Conservation (phyloP, 2,797 vertebrate species). For the Crenuchus spilurus region DNA sequence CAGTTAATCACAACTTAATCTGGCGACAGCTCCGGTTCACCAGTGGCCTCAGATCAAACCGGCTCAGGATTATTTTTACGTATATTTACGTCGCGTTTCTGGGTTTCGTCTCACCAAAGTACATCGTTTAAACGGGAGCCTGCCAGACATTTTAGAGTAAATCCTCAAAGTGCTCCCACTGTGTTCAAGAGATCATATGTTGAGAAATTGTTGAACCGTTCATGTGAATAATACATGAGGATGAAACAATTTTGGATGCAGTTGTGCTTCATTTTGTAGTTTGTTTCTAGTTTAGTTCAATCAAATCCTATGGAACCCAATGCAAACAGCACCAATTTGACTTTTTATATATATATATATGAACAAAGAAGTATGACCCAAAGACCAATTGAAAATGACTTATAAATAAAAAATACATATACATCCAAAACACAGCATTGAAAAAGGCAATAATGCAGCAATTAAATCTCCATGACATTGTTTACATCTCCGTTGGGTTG, state of each 20-base stretch:
- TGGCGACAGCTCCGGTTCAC: slow-evolving; percentile 32
- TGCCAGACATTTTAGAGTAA: neutral
- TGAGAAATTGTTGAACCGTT: slow-evolving; percentile 19
- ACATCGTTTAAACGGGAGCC: neutral
- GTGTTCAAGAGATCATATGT: slow-evolving; percentile 45
- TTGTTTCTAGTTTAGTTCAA: slow-evolving; percentile 14
- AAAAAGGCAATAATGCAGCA: slow-evolving; percentile 84
- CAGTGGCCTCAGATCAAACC: neutral
- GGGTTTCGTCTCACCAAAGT: slow-evolving; percentile 3
- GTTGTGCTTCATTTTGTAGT: slow-evolving; percentile 74
- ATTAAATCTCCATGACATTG: slow-evolving; percentile 77
- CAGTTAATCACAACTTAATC: slow-evolving; percentile 40
- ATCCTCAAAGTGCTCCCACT: slow-evolving; percentile 24
- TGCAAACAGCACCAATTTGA: slow-evolving; percentile 64
- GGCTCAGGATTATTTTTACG: neutral
- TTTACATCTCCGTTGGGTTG: slow-evolving; percentile 71
- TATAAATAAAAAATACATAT: slow-evolving; percentile 80
- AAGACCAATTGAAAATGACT: slow-evolving; percentile 75
- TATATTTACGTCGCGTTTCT: neutral
- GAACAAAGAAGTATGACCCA: slow-evolving; percentile 77
- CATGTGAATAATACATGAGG: slow-evolving; percentile 17
- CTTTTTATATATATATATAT: slow-evolving; percentile 37
- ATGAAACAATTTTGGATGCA: slow-evolving; percentile 64
- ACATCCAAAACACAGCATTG: slow-evolving; percentile 84
- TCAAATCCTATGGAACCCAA: slow-evolving; percentile 60